These are phyloP conservation scores for Plecturocebus donacophilus DNA, from an alignment of 2,113 vertebrate genomes.

Conservation along the genomic window DNA sequence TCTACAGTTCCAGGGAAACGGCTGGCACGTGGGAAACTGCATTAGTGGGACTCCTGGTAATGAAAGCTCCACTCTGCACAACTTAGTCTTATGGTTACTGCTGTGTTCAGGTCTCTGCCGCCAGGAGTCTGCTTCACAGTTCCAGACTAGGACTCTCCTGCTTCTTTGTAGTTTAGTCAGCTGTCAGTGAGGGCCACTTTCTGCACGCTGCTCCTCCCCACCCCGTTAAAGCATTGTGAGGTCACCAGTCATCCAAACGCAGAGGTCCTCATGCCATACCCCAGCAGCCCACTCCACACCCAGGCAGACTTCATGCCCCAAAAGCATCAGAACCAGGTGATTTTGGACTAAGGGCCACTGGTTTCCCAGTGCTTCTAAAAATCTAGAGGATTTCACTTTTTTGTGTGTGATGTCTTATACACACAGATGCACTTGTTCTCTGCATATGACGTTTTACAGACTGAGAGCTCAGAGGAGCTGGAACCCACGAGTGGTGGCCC, in stretches of 20 bases:
- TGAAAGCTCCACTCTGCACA: neutral
- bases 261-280: neutral
- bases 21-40: accelerated
- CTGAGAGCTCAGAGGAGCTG: neutral
- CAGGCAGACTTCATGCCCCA: neutral
- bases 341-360: neutral
- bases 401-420: neutral
- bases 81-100: neutral
- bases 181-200: too few species aligned
- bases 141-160: accelerated
- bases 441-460: neutral
- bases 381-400: neutral
- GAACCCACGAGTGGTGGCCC: accelerated
- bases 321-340: neutral
- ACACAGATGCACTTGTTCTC: neutral
- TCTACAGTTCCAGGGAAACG: neutral
- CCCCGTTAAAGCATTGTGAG: neutral
- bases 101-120: neutral
- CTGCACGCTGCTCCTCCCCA: neutral
- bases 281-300: neutral
- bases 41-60: neutral
- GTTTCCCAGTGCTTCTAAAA: neutral
- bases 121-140: neutral
- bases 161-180: neutral
- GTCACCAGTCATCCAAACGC: neutral